phyloP scores from a whole-genome alignment of 2,113 vertebrate species.

The Columba livia region DNA sequence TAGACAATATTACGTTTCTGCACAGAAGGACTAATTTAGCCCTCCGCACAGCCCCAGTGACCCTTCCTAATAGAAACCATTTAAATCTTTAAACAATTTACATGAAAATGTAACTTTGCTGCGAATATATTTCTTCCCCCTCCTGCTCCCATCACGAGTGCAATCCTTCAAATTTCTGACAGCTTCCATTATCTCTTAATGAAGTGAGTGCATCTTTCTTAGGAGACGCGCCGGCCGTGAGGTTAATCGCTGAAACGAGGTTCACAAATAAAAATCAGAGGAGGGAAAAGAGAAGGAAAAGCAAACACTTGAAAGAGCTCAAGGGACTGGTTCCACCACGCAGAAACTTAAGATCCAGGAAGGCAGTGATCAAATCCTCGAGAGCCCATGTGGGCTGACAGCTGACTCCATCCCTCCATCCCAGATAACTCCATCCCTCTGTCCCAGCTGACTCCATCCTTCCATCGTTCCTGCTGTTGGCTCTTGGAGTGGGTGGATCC shows the following conservation, averaged over 20 bases:
- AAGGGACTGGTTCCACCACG: background rate
- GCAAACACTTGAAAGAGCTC: conserved; percentile 1
- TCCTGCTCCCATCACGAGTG: conserved; percentile 37
- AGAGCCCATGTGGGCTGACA: background rate
- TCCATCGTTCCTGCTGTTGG: background rate
- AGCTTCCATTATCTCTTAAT: conserved; percentile 70
- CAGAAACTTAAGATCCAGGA: background rate
- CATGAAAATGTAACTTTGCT: conserved; percentile 69
- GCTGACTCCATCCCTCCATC: background rate
- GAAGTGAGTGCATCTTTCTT: conserved; percentile 59
- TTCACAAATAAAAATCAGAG: conserved; percentile 53
- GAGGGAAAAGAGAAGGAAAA: background rate
- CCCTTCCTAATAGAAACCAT: conserved; percentile 70
- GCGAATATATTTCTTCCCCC: conserved; percentile 43
- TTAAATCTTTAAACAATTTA: conserved; percentile 73
- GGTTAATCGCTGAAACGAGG: conserved; percentile 32
- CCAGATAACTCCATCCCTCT: background rate
- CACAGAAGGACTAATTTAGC: conserved; percentile 62
- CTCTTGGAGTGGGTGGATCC: background rate
- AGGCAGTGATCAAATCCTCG: background rate
- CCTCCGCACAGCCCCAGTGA: conserved; percentile 31
- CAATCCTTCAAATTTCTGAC: conserved; percentile 64
- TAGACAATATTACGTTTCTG: conserved; percentile 40
- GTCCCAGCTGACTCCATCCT: too few relatives aligned
- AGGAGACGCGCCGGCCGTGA: background rate